These are phyloP conservation scores for Listrodromus nycthemerus DNA, from an alignment of 2,888 invertebrate species.

Conservation along the genomic window DNA sequence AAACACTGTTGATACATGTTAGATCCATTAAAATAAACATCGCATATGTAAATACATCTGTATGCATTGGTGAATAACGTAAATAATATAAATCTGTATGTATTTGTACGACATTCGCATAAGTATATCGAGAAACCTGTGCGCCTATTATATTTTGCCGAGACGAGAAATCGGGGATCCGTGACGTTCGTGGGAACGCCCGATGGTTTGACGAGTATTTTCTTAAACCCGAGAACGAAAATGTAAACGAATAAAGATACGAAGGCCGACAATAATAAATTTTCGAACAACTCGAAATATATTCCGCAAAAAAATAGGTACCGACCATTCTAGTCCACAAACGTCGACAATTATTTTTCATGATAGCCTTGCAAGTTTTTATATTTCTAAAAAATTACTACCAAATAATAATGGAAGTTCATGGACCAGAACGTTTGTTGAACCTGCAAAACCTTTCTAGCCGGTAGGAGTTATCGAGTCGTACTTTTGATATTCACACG, in stretches of 20 bases:
- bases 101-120: not conserved
- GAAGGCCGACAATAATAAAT: not conserved
- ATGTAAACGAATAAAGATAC: not conserved
- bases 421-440: too few species aligned
- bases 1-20: slow-evolving; percentile 8
- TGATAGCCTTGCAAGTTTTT: too few species aligned
- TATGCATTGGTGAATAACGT: not conserved
- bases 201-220: not conserved
- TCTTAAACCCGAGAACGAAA: not conserved
- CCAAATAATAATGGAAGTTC: too few species aligned
- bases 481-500: too few species aligned
- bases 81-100: not conserved
- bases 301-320: too few species aligned
- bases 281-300: too few species aligned
- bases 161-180: slow-evolving; percentile 9
- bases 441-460: too few species aligned
- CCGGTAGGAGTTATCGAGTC: too few species aligned
- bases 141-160: not conserved
- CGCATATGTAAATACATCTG: not conserved
- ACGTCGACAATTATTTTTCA: too few species aligned
- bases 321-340: too few species aligned
- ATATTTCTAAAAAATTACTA: too few species aligned
- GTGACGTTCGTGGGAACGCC: slow-evolving; percentile 35
- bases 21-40: not conserved
- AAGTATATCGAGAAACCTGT: not conserved